These are phyloP conservation scores for Hydrotaea diabolus DNA, from an alignment of 2,888 invertebrate species.

Conservation along the genomic window DNA sequence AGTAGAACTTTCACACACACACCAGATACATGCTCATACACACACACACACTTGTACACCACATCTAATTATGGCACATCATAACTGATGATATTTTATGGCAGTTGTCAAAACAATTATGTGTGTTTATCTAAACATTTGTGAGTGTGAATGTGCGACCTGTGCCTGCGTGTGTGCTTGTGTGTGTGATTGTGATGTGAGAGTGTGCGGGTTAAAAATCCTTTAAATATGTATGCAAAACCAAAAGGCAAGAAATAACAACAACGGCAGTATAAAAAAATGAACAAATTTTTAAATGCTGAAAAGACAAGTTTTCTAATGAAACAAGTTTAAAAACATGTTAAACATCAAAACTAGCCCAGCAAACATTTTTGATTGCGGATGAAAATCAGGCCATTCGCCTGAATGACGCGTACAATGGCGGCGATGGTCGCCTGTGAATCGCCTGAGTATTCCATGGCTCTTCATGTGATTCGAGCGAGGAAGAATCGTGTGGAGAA, in stretches of 20 bases:
- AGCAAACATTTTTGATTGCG: no score
- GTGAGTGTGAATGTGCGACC: neutral
- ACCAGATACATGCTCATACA: neutral
- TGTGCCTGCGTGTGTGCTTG: neutral
- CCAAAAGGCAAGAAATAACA: neutral
- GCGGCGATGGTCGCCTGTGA: no score
- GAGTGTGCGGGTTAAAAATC: conserved; percentile 1
- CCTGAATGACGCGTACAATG: no score
- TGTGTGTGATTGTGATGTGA: neutral
- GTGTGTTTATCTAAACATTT: conserved; percentile 19
- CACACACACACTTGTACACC: conserved; percentile 15
- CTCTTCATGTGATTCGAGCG: no score
- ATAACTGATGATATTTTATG: conserved; percentile 56
- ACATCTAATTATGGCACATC: conserved; percentile 53
- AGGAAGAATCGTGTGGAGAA: no score
- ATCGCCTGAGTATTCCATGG: no score
- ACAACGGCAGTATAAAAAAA: neutral
- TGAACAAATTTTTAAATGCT: conserved; percentile 49
- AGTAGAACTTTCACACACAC: neutral
- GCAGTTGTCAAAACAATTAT: conserved; percentile 54
- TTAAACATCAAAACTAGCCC: conserved; percentile 50
- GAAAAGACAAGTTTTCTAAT: conserved; percentile 56
- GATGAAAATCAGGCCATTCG: no score
- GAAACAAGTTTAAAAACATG: conserved; percentile 59
- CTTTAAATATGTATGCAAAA: conserved; percentile 32